Evolutionary conservation across 2,113 vertebrate species (phyloP).

Genomic region (Zeus faber): DNA sequence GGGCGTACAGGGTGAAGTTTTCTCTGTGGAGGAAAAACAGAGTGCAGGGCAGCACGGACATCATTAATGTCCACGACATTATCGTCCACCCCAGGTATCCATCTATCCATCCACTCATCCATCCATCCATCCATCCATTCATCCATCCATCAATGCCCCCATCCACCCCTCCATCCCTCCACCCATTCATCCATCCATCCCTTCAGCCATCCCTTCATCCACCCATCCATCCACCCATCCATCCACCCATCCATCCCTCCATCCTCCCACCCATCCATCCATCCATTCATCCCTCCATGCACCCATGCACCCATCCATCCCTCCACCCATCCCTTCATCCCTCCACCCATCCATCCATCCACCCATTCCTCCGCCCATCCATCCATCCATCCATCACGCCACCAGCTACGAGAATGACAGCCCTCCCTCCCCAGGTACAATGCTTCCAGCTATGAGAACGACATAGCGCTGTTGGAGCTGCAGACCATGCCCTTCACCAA

Average conservation of each 20-base stretch:
- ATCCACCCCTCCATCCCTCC: background rate
- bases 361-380: background rate
- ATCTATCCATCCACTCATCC: background rate
- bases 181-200: background rate
- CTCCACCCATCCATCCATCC: background rate
- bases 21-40: conserved; percentile 68
- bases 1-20: conserved; percentile 76
- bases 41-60: conserved; percentile 26
- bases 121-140: background rate
- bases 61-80: conserved; percentile 62
- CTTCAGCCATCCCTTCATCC: background rate
- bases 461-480: conserved; percentile 89
- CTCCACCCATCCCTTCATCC: background rate
- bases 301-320: background rate
- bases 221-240: background rate
- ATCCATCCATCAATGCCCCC: background rate
- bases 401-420: background rate
- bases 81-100: conserved; percentile 77
- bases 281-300: background rate
- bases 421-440: conserved; percentile 61
- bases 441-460: conserved; percentile 80
- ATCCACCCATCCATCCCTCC: background rate
- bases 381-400: background rate
- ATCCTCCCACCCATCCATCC: background rate
- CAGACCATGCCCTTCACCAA: background rate